A percentile compares a stretch with the other conserved stretches of the same genome.
These are phyloP conservation scores for Drosophila nebulosa DNA, from an alignment of 1,140 invertebrate genomes.

Conservation along the genomic window DNA sequence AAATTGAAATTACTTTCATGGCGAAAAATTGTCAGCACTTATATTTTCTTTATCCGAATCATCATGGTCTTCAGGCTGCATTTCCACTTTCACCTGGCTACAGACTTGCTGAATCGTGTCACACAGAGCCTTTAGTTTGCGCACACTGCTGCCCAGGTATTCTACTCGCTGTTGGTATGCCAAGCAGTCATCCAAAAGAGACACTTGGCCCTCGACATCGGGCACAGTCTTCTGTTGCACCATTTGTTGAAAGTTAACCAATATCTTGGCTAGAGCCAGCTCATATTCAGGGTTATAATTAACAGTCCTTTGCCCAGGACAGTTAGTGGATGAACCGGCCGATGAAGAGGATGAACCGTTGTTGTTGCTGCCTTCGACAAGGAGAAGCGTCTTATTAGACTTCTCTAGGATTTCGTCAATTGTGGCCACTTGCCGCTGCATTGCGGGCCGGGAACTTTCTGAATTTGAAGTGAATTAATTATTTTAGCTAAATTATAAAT, in stretches of 20 bases:
- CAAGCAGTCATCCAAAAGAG: conserved; percentile 29
- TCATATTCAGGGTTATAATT: conserved; percentile 43
- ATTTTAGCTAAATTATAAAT: background rate
- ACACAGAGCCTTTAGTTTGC: conserved; percentile 59
- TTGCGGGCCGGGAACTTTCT: conserved; percentile 35
- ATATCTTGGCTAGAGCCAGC: conserved; percentile 43
- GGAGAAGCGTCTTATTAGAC: conserved; percentile 62
- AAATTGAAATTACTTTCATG: background rate
- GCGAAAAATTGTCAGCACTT: background rate
- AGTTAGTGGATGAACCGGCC: background rate
- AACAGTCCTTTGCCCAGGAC: conserved; percentile 10
- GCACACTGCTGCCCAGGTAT: conserved; percentile 45
- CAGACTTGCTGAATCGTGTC: conserved; percentile 51
- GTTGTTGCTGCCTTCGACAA: conserved; percentile 47
- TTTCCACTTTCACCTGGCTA: conserved; percentile 14
- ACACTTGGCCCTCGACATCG: conserved; percentile 8
- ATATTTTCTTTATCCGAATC: conserved; percentile 10
- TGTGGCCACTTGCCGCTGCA: conserved; percentile 30
- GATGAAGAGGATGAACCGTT: conserved; percentile 9
- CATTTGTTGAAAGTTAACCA: conserved; percentile 52
- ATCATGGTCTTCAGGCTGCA: conserved; percentile 19
- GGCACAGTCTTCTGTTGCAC: conserved; percentile 17
- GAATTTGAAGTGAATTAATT: background rate
- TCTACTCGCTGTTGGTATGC: conserved; percentile 46
- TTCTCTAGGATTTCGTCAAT: conserved; percentile 64